phyloP scores from a whole-genome alignment of 2,113 vertebrate genomes.

The Micromys minutus region DNA sequence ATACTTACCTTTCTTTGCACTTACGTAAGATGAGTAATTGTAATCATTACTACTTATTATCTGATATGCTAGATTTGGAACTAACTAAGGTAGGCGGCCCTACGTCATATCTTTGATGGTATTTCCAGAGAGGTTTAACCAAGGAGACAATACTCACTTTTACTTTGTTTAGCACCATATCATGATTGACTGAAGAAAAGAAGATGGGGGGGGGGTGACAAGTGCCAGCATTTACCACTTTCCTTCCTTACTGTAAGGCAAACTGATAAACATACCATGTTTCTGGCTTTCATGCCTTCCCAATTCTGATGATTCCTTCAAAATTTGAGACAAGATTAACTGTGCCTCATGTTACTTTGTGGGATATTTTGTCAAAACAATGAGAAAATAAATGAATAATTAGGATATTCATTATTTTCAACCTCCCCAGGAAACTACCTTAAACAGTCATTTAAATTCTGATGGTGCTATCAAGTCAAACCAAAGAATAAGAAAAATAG shows the following conservation, averaged over 20 bases:
- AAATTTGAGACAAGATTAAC: not conserved
- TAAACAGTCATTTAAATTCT: conserved; percentile 10
- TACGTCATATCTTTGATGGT: not conserved
- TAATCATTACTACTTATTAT: not conserved
- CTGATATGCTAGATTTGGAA: not conserved
- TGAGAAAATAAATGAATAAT: not conserved
- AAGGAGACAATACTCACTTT: not conserved
- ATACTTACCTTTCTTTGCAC: not conserved
- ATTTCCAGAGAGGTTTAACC: not conserved
- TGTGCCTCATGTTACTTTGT: not conserved
- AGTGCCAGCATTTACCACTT: not conserved
- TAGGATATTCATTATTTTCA: not conserved
- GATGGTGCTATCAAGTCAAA: not conserved
- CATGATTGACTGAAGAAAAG: not conserved
- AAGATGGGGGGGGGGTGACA: not conserved
- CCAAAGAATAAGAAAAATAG: not conserved
- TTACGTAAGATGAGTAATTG: not conserved
- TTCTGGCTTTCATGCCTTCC: not conserved
- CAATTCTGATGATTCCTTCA: not conserved
- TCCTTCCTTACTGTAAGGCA: not conserved
- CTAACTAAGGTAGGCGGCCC: not conserved
- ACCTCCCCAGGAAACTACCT: not conserved
- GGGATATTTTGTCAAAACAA: not conserved
- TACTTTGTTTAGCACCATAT: not conserved
- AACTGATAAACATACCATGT: not conserved